These are phyloP conservation scores for Pangasius krempfi DNA, from an alignment of 2,797 vertebrate species.

Conservation along the genomic window DNA sequence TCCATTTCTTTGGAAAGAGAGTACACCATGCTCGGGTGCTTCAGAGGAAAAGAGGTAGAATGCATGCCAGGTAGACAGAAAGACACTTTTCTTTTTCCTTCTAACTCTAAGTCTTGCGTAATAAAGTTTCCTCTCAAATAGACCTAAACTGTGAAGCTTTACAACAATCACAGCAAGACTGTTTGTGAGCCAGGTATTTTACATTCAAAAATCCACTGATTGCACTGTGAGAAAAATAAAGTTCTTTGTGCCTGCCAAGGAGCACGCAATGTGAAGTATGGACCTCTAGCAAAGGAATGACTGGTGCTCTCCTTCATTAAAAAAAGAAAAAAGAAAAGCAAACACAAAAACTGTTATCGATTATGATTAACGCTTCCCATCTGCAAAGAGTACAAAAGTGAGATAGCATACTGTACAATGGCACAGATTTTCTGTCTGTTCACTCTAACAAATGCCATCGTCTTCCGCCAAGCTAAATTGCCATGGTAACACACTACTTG, in stretches of 20 bases:
- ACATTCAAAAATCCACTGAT: constrained; percentile 40
- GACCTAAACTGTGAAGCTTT: constrained; percentile 29
- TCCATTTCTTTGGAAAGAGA: constrained; percentile 28
- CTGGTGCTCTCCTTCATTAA: constrained; percentile 22
- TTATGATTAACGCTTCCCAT: constrained; percentile 28
- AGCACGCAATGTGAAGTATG: constrained; percentile 17
- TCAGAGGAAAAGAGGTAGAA: not conserved
- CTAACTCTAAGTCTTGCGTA: not conserved
- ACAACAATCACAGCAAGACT: constrained; percentile 39
- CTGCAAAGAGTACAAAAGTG: constrained; percentile 41
- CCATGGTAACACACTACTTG: constrained; percentile 56
- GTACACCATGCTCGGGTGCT: constrained; percentile 5
- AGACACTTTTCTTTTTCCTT: constrained; percentile 18
- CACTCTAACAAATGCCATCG: constrained; percentile 60
- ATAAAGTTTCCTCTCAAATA: constrained; percentile 40
- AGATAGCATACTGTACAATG: constrained; percentile 38
- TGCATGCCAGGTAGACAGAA: not conserved
- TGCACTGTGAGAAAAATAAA: constrained; percentile 24
- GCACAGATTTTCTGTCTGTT: constrained; percentile 44
- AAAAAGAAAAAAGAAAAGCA: constrained; percentile 19
- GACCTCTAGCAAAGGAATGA: constrained; percentile 39
- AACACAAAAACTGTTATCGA: constrained; percentile 31
- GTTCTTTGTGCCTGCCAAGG: constrained; percentile 21
- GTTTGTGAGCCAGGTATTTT: constrained; percentile 43
- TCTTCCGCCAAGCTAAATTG: constrained; percentile 66